phyloP scores from a whole-genome alignment of 2,797 vertebrate species.

The Danio kyathit region DNA sequence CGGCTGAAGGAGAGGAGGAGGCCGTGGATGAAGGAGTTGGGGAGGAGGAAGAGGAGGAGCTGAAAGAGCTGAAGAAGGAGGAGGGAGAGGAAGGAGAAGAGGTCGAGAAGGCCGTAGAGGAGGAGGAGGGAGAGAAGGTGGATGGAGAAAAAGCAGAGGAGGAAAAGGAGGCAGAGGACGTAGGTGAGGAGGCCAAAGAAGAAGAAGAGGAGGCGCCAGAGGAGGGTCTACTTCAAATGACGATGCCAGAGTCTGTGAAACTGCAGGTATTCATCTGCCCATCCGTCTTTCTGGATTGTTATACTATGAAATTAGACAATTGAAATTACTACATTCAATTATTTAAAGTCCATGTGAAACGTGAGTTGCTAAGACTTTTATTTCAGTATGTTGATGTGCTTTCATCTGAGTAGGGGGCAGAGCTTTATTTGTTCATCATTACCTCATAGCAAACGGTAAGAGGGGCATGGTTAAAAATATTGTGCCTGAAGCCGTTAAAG shows the following conservation, averaged over 20 bases:
- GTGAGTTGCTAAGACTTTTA: no score
- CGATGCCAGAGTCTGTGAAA: constrained; percentile 94
- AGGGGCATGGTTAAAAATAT: no score
- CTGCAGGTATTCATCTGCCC: constrained; percentile 82
- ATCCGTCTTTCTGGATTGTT: neutral
- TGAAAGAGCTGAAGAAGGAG: constrained; percentile 71
- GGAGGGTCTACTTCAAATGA: constrained; percentile 95
- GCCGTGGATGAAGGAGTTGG: constrained; percentile 72
- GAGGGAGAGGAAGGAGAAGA: constrained; percentile 75
- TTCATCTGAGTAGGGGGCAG: no score
- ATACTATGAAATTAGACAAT: no score
- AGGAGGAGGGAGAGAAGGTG: constrained; percentile 70
- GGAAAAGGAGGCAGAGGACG: constrained; percentile 68
- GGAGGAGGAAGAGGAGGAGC: constrained; percentile 74
- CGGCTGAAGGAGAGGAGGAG: constrained; percentile 66
- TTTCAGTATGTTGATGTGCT: no score
- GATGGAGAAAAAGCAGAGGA: constrained; percentile 69
- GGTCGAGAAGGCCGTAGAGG: constrained; percentile 71
- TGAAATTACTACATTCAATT: no score
- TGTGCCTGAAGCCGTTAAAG: no score
- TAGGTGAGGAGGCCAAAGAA: constrained; percentile 66
- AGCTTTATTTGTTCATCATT: no score
- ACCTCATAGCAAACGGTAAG: no score
- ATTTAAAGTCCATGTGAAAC: no score
- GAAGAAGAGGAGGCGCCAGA: constrained; percentile 84